Base-by-base conservation (phyloP, 2,113 vertebrate species). In the Galemys pyrenaicus region DNA sequence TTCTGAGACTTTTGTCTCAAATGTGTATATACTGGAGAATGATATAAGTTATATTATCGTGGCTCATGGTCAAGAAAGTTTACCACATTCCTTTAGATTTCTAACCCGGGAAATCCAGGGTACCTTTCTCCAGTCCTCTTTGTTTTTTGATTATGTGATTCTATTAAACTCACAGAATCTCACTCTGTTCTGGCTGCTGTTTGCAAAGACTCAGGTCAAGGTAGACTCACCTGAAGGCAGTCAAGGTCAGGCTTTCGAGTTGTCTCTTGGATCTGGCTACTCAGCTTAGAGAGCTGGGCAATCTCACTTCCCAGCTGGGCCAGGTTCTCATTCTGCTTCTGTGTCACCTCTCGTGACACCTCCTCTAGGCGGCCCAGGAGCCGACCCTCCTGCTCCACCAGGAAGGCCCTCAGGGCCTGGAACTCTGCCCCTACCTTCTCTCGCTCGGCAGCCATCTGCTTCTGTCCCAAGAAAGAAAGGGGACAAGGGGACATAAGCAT, bases 311-410 rank as follows among this genome's bases (percentile, higher is more conserved):
- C 98, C 11, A 98, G 97, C 37, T 98, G 97, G 0, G 96, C 96
- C 96, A 98, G 95, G 97, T 98, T 98, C 89, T 98, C 98, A 0
- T 98, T 98, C 96, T 98, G 98, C 79, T 98, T 97, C 94, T 54
- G 95, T 10, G 97, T 89, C 8, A 98, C 96, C 74, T 79, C 97
- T 78, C 97, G 95, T 93, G 98, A 98, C 89, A 98, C 97, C 94
- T 97, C 97, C 54, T 98, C 98, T 64, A 99, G 98, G 15, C 97
- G 98, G 1, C 97, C 97, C 89, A 98, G 86, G 1, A 98, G 97
- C 9, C 97, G 4, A 0, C 97, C 96, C 93, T 98, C 98, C 96
- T 99, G 98, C 1, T 98, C 98, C 0, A 95, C 97, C 15, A 98
- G 96, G 84, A 98, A 98, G 83, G 97, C 98, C 71, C 96, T 81